A percentile compares a stretch with the other conserved stretches of the same genome.
Evolutionary conservation across 1,140 invertebrate species (phyloP).

Genomic region (Reticulitermes speratus): DNA sequence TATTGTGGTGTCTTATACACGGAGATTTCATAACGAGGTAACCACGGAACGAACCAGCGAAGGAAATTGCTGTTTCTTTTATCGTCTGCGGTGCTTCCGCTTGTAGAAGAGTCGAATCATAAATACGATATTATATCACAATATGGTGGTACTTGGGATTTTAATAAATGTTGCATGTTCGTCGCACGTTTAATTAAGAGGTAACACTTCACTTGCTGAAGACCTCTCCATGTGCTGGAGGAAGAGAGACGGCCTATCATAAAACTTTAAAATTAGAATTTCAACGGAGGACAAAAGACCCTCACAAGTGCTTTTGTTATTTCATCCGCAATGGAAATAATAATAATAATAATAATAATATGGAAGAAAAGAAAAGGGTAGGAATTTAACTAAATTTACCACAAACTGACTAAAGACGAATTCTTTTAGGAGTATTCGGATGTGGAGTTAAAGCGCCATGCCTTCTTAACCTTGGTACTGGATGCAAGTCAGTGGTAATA

Average conservation of each 20-base stretch:
- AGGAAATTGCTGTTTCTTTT: background rate
- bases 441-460: no score
- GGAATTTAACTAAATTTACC: no score
- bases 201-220: constrained; percentile 2
- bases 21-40: background rate
- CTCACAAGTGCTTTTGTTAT: background rate
- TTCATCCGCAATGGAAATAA: no score
- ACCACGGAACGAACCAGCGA: background rate
- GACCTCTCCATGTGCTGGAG: background rate
- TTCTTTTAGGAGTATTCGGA: no score
- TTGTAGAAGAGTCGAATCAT: background rate
- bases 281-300: background rate
- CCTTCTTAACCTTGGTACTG: no score
- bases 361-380: no score
- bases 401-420: no score
- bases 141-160: background rate
- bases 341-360: no score
- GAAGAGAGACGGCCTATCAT: background rate
- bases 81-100: background rate
- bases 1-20: background rate
- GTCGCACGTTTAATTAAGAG: background rate
- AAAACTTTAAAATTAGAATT: constrained; percentile 18
- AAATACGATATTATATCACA: constrained; percentile 6
- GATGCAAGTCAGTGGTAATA: no score
- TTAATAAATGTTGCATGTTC: constrained; percentile 13